Percentiles rank a stretch among this genome's conserved stretches.
phyloP scores from a whole-genome alignment of 2,888 invertebrate species.

The Cryptus viduatorius region DNA sequence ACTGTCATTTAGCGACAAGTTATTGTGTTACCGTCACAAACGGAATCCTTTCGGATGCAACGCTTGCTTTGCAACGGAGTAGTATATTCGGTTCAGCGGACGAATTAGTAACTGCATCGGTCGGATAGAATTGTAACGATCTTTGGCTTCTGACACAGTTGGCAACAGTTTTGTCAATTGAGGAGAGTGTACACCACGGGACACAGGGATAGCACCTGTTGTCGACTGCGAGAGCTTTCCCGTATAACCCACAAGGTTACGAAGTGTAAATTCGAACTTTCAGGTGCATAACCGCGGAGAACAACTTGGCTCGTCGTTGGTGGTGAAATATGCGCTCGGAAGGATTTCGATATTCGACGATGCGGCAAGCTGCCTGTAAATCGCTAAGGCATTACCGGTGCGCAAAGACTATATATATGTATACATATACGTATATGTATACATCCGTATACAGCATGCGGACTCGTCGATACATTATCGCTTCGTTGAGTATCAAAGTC shows the following conservation, averaged over 20 bases:
- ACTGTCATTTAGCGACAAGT: background rate
- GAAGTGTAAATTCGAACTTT: slow-evolving; percentile 61
- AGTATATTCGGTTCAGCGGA: slow-evolving; percentile 58
- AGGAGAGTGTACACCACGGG: slow-evolving; percentile 13
- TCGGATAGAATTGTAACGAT: slow-evolving; percentile 53
- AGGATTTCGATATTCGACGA: slow-evolving; percentile 64
- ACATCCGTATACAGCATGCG: background rate
- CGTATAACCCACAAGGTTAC: background rate
- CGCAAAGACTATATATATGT: slow-evolving; percentile 7
- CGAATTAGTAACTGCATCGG: slow-evolving; percentile 58
- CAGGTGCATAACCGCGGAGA: slow-evolving; percentile 60
- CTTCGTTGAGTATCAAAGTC: slow-evolving; percentile 20
- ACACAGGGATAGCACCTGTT: slow-evolving; percentile 58
- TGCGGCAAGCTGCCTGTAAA: slow-evolving; percentile 59
- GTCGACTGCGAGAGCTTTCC: slow-evolving; percentile 28
- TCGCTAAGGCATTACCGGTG: slow-evolving; percentile 51
- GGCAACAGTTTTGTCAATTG: slow-evolving; percentile 38
- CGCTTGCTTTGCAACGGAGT: slow-evolving; percentile 20
- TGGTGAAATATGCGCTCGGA: slow-evolving; percentile 61
- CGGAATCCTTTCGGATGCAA: slow-evolving; percentile 52
- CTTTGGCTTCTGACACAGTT: slow-evolving; percentile 57
- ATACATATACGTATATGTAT: background rate
- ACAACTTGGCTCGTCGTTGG: slow-evolving; percentile 62
- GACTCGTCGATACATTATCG: slow-evolving; percentile 25
- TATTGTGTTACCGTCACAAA: background rate